Evolutionary conservation across 2,113 vertebrate genomes (phyloP).

Genomic region (Chelonoidis abingdonii): DNA sequence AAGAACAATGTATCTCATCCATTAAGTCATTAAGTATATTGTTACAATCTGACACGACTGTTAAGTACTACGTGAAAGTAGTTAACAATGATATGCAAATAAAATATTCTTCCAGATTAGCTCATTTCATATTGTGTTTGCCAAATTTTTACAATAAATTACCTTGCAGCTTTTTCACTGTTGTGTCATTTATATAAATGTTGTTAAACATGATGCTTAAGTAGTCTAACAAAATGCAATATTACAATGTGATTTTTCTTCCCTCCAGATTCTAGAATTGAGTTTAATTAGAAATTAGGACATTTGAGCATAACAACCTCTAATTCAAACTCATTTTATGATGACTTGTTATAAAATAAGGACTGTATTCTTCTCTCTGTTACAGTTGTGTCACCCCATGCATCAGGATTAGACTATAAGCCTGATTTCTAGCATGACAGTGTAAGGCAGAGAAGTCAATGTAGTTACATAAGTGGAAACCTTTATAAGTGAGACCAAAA

Average conservation of each 20-base stretch:
- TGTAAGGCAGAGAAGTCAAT: neutral
- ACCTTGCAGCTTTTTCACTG: constrained; percentile 47
- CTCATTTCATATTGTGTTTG: constrained; percentile 34
- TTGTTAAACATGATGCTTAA: constrained; percentile 37
- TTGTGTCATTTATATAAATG: constrained; percentile 43
- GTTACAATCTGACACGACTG: constrained; percentile 54
- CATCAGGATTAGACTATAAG: neutral
- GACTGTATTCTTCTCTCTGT: neutral
- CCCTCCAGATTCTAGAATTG: neutral
- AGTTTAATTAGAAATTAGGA: constrained; percentile 15
- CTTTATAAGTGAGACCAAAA: neutral
- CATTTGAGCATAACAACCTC: neutral
- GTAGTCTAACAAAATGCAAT: neutral
- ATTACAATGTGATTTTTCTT: constrained; percentile 9
- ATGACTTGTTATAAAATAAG: neutral
- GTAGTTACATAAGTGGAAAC: neutral
- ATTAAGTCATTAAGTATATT: constrained; percentile 69
- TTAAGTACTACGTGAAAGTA: constrained; percentile 46
- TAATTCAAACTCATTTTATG: neutral
- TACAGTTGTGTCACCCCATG: neutral
- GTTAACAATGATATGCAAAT: constrained; percentile 59
- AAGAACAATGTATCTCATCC: constrained; percentile 64
- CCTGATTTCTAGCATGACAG: neutral
- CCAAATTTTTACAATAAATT: constrained; percentile 59
- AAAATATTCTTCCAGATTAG: constrained; percentile 57